These are phyloP conservation scores for Actinemys pallida DNA, from an alignment of 2,113 vertebrate genomes.

Conservation along the genomic window DNA sequence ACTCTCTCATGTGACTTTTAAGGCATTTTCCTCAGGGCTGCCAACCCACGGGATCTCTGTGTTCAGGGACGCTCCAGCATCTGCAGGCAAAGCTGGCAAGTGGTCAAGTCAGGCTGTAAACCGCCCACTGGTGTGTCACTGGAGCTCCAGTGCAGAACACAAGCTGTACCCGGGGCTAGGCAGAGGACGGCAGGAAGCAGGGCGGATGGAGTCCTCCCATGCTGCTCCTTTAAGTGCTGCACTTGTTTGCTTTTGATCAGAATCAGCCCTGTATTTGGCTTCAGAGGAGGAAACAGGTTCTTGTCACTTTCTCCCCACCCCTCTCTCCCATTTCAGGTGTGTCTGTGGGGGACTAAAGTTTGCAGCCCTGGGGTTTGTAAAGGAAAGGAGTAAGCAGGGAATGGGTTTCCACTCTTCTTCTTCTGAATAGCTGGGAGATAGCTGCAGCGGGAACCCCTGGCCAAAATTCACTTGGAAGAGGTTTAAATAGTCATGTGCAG, in stretches of 20 bases:
- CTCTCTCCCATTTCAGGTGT: neutral
- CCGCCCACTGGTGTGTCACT: fast-evolving
- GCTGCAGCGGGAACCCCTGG: fast-evolving
- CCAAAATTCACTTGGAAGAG: neutral
- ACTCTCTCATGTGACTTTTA: neutral
- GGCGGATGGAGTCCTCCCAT: neutral
- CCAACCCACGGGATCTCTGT: neutral
- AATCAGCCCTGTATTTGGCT: fast-evolving
- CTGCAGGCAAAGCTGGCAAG: conserved; percentile 24
- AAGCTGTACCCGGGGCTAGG: neutral
- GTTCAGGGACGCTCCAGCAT: fast-evolving
- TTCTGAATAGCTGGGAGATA: neutral
- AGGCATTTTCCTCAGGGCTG: neutral
- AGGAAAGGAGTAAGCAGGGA: neutral
- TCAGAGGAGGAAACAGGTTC: conserved; percentile 23
- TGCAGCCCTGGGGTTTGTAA: neutral
- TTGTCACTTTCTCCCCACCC: conserved; percentile 9
- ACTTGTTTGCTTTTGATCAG: conserved; percentile 30
- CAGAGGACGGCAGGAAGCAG: neutral
- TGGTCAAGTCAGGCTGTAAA: neutral
- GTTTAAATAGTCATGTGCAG: neutral
- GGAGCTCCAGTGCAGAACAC: neutral
- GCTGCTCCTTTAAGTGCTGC: neutral
- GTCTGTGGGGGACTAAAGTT: neutral
- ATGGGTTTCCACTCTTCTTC: neutral